These are phyloP conservation scores for Drosophila punjabiensis DNA, from an alignment of 1,140 invertebrate genomes.

Conservation along the genomic window DNA sequence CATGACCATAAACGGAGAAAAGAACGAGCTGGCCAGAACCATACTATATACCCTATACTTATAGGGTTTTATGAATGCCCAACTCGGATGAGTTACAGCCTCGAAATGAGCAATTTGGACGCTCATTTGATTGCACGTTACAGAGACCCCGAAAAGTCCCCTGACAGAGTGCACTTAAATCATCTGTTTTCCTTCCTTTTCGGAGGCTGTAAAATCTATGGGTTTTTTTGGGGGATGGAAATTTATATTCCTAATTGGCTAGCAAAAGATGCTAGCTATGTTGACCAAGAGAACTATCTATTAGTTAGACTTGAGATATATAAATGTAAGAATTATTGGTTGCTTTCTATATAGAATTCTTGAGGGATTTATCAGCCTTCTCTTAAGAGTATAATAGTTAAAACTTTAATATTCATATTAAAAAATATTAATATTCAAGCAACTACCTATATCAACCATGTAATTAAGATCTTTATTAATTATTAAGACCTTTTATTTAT, in stretches of 20 bases:
- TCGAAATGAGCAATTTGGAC: conserved; percentile 51
- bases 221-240: conserved; percentile 7
- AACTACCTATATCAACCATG: not conserved
- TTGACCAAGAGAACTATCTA: conserved; percentile 13
- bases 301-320: not conserved
- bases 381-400: no score
- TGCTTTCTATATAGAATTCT: not conserved
- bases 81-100: conserved; percentile 49
- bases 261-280: conserved; percentile 9
- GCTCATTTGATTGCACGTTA: conserved; percentile 62
- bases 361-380: not conserved
- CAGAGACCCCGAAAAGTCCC: conserved; percentile 8
- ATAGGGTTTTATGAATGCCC: conserved; percentile 64
- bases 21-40: conserved; percentile 13
- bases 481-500: no score
- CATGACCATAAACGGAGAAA: conserved; percentile 46
- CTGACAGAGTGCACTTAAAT: conserved; percentile 32
- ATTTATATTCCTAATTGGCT: conserved; percentile 43
- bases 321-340: not conserved
- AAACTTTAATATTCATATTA: no score
- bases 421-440: not conserved
- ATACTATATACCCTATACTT: conserved; percentile 35
- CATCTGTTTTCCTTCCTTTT: not conserved
- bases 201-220: conserved; percentile 8
- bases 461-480: no score